Percentiles rank a stretch among this genome's conserved stretches.
Evolutionary conservation across 2,113 vertebrate species (phyloP).

Genomic region (Anser brachyrhynchus): DNA sequence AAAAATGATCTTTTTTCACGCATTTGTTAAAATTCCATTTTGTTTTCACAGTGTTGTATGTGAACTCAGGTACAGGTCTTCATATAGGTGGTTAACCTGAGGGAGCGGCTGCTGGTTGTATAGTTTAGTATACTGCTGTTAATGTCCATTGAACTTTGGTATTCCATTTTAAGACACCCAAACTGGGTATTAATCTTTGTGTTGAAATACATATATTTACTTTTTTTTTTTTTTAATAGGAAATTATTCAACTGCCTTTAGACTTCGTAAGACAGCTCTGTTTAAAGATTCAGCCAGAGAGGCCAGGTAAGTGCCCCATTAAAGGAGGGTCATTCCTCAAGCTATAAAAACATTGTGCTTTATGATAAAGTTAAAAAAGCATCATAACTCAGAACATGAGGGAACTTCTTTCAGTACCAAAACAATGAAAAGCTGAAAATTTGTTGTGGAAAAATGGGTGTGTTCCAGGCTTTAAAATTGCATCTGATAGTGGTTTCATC

Average conservation of each 20-base stretch:
- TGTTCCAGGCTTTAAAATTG: background rate
- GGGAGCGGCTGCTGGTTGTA: background rate
- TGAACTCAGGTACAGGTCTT: background rate
- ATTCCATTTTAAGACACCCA: background rate
- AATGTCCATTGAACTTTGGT: background rate
- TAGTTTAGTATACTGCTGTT: background rate
- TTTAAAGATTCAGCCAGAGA: conserved; percentile 91
- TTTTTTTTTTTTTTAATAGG: conserved; percentile 75
- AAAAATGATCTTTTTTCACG: background rate
- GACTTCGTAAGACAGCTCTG: conserved; percentile 95
- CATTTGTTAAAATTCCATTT: background rate
- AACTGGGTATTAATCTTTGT: background rate
- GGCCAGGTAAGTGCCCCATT: conserved; percentile 84
- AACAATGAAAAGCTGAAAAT: background rate
- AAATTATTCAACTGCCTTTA: conserved; percentile 92
- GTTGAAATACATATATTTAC: background rate
- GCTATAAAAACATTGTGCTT: background rate
- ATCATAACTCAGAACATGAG: background rate
- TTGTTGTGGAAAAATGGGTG: background rate
- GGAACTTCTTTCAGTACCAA: background rate
- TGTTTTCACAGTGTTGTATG: background rate
- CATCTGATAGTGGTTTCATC: background rate
- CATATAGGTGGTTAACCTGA: background rate
- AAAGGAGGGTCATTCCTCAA: background rate
- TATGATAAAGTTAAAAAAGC: background rate